Percentiles rank a stretch among this genome's conserved stretches.
phyloP scores from a whole-genome alignment of 1,140 invertebrate species.

The Sitophilus oryzae region DNA sequence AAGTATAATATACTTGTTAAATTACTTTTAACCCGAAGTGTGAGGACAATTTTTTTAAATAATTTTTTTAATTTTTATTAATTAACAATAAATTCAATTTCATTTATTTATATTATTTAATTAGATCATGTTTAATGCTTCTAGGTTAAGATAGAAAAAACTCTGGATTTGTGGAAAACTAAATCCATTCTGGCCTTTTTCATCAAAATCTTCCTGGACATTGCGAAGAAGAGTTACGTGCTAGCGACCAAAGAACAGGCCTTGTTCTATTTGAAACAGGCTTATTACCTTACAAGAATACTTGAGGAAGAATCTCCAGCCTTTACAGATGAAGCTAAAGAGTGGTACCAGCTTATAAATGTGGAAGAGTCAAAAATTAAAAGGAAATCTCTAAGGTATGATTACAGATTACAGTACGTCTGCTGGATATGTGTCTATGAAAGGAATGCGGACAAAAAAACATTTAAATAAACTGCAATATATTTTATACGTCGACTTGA shows the following conservation, averaged over 20 bases:
- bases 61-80: too few relatives aligned
- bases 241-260: slow-evolving; percentile 47
- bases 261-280: slow-evolving; percentile 53
- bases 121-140: too few relatives aligned
- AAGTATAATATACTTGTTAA: too few relatives aligned
- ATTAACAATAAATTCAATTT: too few relatives aligned
- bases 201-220: slow-evolving; percentile 61
- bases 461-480: too few relatives aligned
- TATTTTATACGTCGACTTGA: too few relatives aligned
- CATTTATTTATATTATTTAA: too few relatives aligned
- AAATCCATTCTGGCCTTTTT: slow-evolving; percentile 58
- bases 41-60: too few relatives aligned
- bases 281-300: slow-evolving; percentile 57
- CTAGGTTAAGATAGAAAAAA: slow-evolving; percentile 21
- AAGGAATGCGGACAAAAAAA: too few relatives aligned
- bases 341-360: slow-evolving; percentile 22
- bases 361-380: slow-evolving; percentile 21
- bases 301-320: slow-evolving; percentile 52
- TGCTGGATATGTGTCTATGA: too few relatives aligned
- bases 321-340: slow-evolving; percentile 37
- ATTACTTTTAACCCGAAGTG: too few relatives aligned
- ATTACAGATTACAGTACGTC: too few relatives aligned
- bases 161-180: slow-evolving; percentile 24
- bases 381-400: slow-evolving; percentile 12
- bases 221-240: slow-evolving; percentile 55